Conservation (phyloP, 2,888 invertebrate genomes). For the Sinotaia quadrata region DNA sequence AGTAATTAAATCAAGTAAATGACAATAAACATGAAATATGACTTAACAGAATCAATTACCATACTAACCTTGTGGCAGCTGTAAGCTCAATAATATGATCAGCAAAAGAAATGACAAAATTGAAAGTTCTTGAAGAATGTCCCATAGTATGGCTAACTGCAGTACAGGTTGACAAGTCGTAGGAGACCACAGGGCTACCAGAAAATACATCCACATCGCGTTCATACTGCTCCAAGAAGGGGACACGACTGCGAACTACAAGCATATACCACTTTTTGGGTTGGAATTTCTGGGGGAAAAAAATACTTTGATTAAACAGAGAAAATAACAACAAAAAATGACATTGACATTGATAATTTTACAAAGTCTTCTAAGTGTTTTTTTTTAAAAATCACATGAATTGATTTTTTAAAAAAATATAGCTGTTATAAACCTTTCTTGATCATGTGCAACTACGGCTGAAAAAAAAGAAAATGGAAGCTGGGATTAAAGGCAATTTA, state of each 20-base stretch:
- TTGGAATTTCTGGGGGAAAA: conserved; percentile 25
- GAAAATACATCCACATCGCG: conserved; percentile 36
- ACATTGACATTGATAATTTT: too few species aligned
- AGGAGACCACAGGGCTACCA: conserved; percentile 26
- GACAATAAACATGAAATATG: background rate
- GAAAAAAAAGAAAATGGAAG: too few species aligned
- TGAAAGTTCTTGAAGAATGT: background rate
- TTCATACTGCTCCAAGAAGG: conserved; percentile 37
- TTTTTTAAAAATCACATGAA: too few species aligned
- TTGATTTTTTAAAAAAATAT: too few species aligned
- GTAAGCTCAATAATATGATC: conserved; percentile 34
- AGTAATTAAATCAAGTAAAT: background rate
- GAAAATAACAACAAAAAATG: too few species aligned
- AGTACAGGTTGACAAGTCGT: conserved; percentile 29
- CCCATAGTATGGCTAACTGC: conserved; percentile 33
- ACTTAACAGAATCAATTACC: background rate
- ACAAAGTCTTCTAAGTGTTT: too few species aligned
- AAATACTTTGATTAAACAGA: too few species aligned
- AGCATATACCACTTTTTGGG: conserved; percentile 37
- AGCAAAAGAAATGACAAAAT: conserved; percentile 31
- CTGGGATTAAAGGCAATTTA: too few species aligned
- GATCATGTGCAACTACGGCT: too few species aligned
- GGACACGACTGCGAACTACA: conserved; percentile 28
- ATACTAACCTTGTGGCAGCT: conserved; percentile 29
- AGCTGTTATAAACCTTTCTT: too few species aligned